Evolutionary conservation across 2,113 vertebrate species (phyloP).

Genomic region (Pavo muticus): DNA sequence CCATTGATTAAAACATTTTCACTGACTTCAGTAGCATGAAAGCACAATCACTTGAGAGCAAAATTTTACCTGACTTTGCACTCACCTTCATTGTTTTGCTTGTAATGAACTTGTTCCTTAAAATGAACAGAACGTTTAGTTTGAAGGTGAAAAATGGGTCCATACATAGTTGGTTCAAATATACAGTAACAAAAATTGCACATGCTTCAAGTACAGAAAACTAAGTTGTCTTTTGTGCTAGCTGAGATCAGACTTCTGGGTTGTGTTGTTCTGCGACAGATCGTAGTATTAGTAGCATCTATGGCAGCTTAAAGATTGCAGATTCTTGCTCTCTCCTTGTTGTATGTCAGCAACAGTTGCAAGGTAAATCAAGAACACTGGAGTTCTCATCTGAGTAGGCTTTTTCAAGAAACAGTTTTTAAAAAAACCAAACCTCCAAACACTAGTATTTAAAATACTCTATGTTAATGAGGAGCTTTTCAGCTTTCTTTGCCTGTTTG

Average conservation of each 20-base stretch:
- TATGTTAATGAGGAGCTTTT: background rate
- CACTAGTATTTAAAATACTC: background rate
- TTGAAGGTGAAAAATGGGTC: background rate
- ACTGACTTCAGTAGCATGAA: background rate
- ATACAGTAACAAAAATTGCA: background rate
- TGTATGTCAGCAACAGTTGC: background rate
- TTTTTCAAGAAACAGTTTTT: background rate
- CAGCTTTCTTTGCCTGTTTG: background rate
- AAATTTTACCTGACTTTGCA: background rate
- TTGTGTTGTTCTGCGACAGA: background rate
- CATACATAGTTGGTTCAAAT: background rate
- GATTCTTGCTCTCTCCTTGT: background rate
- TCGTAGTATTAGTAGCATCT: background rate
- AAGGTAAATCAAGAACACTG: background rate
- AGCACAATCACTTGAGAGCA: background rate
- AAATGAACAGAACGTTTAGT: background rate
- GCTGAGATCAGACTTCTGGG: background rate
- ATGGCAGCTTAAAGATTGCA: background rate
- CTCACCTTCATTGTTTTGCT: background rate
- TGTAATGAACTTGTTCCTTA: background rate
- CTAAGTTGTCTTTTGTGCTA: background rate
- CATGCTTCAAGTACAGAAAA: background rate
- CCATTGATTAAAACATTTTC: background rate
- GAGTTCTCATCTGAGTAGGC: background rate
- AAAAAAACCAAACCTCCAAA: background rate